Conservation (phyloP, 2,888 invertebrate species). For the Matsumyia berberina region DNA sequence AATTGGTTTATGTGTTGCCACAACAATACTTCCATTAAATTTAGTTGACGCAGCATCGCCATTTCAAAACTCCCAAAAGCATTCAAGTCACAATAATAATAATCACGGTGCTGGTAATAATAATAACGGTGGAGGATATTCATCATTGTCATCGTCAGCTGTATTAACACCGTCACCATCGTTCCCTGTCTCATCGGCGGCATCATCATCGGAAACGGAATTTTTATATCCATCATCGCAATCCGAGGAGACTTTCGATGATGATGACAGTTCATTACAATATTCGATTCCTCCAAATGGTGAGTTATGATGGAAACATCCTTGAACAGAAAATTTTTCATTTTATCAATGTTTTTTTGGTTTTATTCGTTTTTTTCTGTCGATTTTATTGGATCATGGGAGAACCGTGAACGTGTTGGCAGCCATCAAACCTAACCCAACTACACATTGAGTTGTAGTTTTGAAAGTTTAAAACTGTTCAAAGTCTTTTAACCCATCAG, state of each 20-base stretch:
- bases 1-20: slow-evolving; percentile 78
- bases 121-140: slow-evolving; percentile 20
- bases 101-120: neutral
- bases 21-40: slow-evolving; percentile 79
- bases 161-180: slow-evolving; percentile 79
- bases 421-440: too few relatives aligned
- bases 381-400: too few relatives aligned
- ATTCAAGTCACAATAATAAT: slow-evolving; percentile 59
- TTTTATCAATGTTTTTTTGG: too few relatives aligned
- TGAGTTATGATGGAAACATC: slow-evolving; percentile 78
- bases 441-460: too few relatives aligned
- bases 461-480: too few relatives aligned
- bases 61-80: slow-evolving; percentile 71
- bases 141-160: slow-evolving; percentile 63
- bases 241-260: slow-evolving; percentile 82
- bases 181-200: slow-evolving; percentile 81
- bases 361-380: too few relatives aligned
- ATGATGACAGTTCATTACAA: slow-evolving; percentile 79
- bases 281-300: slow-evolving; percentile 82
- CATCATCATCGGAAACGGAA: slow-evolving; percentile 83
- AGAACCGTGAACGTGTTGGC: too few relatives aligned
- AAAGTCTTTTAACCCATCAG: too few relatives aligned
- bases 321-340: too few relatives aligned
- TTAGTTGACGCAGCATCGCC: slow-evolving; percentile 78
- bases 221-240: slow-evolving; percentile 81